phyloP scores from a whole-genome alignment of 2,113 vertebrate species.

The Hippopotamus amphibius region DNA sequence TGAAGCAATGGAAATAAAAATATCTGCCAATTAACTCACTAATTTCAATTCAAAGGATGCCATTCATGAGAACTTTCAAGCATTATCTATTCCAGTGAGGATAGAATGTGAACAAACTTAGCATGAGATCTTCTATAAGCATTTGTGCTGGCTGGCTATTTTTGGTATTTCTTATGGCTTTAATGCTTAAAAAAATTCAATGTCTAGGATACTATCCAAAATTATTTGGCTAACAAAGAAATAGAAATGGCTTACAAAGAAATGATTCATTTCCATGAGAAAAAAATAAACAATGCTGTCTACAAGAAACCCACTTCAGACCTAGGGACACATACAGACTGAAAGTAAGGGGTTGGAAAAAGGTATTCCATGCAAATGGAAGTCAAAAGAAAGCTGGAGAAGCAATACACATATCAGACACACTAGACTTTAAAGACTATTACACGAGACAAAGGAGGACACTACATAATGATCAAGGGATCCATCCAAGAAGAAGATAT shows the following conservation, averaged over 20 bases:
- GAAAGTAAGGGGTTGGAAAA: too few relatives aligned
- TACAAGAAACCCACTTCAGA: too few relatives aligned
- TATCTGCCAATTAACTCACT: background rate
- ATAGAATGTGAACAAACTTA: background rate
- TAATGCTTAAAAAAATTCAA: conserved; percentile 15
- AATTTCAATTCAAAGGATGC: background rate
- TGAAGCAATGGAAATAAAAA: background rate
- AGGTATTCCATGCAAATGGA: too few relatives aligned
- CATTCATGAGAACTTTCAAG: background rate
- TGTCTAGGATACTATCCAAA: background rate
- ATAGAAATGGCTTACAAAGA: background rate
- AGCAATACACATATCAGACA: too few relatives aligned
- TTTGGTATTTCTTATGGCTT: background rate
- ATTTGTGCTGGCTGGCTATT: background rate
- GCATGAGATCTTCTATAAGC: background rate
- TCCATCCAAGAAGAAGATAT: too few relatives aligned
- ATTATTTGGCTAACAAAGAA: background rate
- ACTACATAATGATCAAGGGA: too few relatives aligned
- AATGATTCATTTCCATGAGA: background rate
- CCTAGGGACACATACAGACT: too few relatives aligned
- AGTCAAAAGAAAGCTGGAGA: too few relatives aligned
- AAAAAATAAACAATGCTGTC: background rate
- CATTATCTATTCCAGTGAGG: background rate
- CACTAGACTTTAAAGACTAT: too few relatives aligned
- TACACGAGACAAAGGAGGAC: too few relatives aligned